Base-by-base conservation (phyloP, 2,888 invertebrate species). In the Stomorhina lunata region DNA sequence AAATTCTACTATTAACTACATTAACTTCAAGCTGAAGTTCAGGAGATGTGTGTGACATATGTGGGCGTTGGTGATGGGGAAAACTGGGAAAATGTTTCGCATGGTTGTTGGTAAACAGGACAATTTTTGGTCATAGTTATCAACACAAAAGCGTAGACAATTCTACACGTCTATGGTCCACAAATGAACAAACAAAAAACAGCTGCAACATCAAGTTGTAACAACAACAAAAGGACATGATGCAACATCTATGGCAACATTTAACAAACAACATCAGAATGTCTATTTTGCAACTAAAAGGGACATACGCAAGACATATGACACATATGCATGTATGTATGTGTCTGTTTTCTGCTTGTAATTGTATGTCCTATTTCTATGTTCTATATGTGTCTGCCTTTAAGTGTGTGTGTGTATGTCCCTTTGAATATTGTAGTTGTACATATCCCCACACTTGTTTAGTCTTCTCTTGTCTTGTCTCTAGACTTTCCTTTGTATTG, bases 1-100 rank as follows among this genome's bases (percentile, higher is more conserved):
- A 63, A 57, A 37, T 43, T 43, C 71, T n/a, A n/a, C n/a, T n/a
- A n/a, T n/a, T n/a, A 45, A 57, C 40, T 57, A 32, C 63, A 79
- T 63, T 71, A 72, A 63, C 55, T 61, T 27, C 61, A 15, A 37
- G 17, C 37, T 12, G 29, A 48, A 72, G 45, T 61, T 55, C n/a
- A n/a, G 2, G 20, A 57, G 12, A 43, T 53, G 53, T 61, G 20
- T 12, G n/a, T 57, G 48, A 29, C 37, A 61, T 37, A 50, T 61
- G 72, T 61, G 20, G 72, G 43, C 15, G 43, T 15, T 17, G 40
- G 40, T 27, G 61, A 37, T 73, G 7, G 37, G 10, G 45, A 48
- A 65, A 75, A 61, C 59, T 61, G 68, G 15, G 22, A 37, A 50
- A 50, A 61, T 59, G 45, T 57, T 45, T 7, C 12, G 9, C 27